Evolutionary conservation across 2,888 invertebrate genomes (phyloP).

Genomic region (Osmoderma eremita): DNA sequence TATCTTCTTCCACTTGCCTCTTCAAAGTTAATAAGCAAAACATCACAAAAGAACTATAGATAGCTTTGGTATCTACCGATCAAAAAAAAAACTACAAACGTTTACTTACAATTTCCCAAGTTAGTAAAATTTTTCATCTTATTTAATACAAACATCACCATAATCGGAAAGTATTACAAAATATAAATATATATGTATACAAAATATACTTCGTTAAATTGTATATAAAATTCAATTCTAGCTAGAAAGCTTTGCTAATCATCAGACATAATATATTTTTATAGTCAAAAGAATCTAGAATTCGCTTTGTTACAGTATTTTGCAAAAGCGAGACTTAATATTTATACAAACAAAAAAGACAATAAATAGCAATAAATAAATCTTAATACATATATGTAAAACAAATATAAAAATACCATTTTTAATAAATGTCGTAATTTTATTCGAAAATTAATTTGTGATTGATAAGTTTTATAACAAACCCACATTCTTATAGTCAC

Average conservation of each 20-base stretch:
- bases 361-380: constrained; percentile 15
- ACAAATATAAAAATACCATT: background rate
- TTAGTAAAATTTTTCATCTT: constrained; percentile 24
- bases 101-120: background rate
- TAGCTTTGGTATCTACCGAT: too few relatives aligned
- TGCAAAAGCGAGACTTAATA: background rate
- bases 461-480: too few relatives aligned
- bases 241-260: constrained; percentile 20
- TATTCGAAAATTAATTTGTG: background rate
- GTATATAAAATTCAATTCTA: constrained; percentile 10
- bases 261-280: background rate
- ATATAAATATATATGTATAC: constrained; percentile 14
- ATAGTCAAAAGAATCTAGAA: constrained; percentile 26
- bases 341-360: background rate
- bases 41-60: too few relatives aligned
- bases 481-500: too few relatives aligned
- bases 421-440: background rate
- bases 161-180: constrained; percentile 17
- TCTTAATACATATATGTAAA: background rate
- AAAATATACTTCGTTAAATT: constrained; percentile 1
- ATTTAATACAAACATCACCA: constrained; percentile 7
- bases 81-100: too few relatives aligned
- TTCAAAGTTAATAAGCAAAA: too few relatives aligned
- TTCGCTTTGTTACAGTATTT: background rate
- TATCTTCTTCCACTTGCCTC: too few relatives aligned